phyloP scores from a whole-genome alignment of 2,797 vertebrate genomes.

The Dendrocincla tyrannina region DNA sequence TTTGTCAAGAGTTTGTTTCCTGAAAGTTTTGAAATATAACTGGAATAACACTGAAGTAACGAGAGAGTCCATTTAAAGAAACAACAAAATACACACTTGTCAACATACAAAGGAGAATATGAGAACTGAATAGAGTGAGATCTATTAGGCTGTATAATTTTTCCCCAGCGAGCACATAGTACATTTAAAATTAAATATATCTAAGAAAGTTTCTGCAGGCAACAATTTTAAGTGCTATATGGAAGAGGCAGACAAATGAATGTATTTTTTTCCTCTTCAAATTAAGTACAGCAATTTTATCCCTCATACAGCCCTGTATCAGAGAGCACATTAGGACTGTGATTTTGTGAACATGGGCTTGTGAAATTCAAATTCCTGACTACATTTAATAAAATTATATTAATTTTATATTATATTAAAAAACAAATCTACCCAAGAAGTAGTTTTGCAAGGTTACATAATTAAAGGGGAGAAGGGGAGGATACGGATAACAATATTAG shows the following conservation, averaged over 20 bases:
- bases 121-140: not conserved
- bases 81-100: not conserved
- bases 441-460: not conserved
- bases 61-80: not conserved
- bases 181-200: not conserved
- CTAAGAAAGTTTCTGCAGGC: not conserved
- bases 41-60: not conserved
- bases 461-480: not conserved
- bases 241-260: not conserved
- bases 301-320: not conserved
- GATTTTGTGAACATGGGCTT: not conserved
- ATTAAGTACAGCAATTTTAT: not conserved
- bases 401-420: not conserved
- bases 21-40: not conserved
- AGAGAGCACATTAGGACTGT: not conserved
- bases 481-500: not conserved
- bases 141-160: not conserved
- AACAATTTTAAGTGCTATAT: not conserved
- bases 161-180: not conserved
- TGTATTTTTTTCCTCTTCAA: not conserved
- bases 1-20: not conserved
- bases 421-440: not conserved
- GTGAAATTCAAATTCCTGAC: not conserved
- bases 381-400: not conserved
- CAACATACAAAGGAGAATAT: not conserved